Percentiles rank a stretch among this genome's conserved stretches.
Conservation (phyloP, 2,888 invertebrate species). For the Chorisops tibialis region DNA sequence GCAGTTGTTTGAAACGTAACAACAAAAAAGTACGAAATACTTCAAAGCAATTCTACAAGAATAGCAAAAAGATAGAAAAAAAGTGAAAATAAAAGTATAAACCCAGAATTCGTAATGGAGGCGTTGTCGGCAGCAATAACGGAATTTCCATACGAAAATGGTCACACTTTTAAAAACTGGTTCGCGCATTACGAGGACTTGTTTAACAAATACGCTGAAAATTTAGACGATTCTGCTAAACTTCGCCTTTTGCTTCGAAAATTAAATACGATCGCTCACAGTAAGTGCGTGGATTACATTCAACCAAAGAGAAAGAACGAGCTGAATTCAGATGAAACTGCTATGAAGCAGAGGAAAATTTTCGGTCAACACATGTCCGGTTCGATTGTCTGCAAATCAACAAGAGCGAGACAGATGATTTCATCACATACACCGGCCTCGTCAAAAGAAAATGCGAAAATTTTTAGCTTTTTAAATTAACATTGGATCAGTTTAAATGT, state of each 20-base stretch:
- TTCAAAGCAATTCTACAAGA: not conserved
- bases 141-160: not conserved
- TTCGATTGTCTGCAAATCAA: no score
- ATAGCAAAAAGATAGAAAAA: not conserved
- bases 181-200: not conserved
- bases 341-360: not conserved
- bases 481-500: no score
- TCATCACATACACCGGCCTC: no score
- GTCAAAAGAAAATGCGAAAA: no score
- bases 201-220: conserved; percentile 20
- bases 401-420: no score
- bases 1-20: not conserved
- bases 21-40: no score
- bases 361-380: conserved; percentile 30
- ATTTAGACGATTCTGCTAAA: conserved; percentile 31
- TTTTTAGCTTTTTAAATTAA: no score
- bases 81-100: conserved; percentile 36
- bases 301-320: not conserved
- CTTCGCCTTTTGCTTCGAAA: conserved; percentile 32
- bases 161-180: not conserved
- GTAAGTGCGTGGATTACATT: not conserved
- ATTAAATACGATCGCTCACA: conserved; percentile 27
- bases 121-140: not conserved
- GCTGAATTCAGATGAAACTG: not conserved
- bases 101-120: not conserved